Evolutionary conservation across 2,113 vertebrate genomes (phyloP).

Genomic region (Xiphophorus couchianus): DNA sequence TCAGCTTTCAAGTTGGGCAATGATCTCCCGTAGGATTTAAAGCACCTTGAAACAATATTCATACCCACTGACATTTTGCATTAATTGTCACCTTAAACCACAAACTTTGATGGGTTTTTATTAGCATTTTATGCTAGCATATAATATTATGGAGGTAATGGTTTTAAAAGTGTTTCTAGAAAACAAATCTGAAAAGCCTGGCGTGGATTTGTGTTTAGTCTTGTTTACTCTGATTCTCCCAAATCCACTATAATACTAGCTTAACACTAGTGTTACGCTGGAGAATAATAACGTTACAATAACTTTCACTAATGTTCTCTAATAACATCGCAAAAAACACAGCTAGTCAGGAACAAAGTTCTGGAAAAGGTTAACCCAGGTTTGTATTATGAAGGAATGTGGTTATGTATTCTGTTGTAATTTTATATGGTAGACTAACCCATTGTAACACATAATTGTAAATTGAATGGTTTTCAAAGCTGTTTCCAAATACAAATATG

Average conservation of each 20-base stretch:
- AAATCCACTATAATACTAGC: no score
- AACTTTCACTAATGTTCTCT: neutral
- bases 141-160: neutral
- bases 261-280: no score
- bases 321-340: neutral
- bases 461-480: no score
- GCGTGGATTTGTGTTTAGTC: neutral
- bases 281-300: no score
- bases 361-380: no score
- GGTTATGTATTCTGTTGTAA: no score
- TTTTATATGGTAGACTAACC: no score
- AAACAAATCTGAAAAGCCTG: neutral
- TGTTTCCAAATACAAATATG: no score
- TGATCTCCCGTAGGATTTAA: neutral
- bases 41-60: neutral
- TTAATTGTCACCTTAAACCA: neutral
- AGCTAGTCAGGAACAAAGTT: no score
- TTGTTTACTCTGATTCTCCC: neutral
- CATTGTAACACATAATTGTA: no score
- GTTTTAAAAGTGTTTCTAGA: neutral
- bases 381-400: no score
- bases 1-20: slow-evolving; percentile 16
- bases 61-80: neutral
- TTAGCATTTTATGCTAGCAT: neutral
- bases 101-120: no score